phyloP scores from a whole-genome alignment of 2,113 vertebrate species.

The Synchiropus splendidus region DNA sequence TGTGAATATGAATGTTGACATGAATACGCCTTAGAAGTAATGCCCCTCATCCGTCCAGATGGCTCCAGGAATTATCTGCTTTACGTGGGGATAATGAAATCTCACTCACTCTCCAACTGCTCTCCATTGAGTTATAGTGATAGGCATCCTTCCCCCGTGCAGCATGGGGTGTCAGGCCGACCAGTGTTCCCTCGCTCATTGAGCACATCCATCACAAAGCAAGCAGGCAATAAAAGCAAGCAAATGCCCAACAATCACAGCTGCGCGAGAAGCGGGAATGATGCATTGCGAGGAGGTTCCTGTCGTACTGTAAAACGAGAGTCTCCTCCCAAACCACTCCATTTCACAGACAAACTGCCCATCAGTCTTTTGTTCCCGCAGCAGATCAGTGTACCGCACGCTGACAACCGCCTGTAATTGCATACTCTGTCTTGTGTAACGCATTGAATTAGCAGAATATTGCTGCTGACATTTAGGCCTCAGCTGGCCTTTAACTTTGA shows the following conservation, averaged over 20 bases:
- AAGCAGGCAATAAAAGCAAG: conserved; percentile 39
- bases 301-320: conserved; percentile 12
- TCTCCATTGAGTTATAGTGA: conserved; percentile 53
- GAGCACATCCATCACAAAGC: conserved; percentile 45
- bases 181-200: conserved; percentile 18
- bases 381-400: conserved; percentile 2
- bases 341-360: conserved; percentile 24
- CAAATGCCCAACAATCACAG: conserved; percentile 35
- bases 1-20: conserved; percentile 20
- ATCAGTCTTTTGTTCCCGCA: conserved; percentile 10
- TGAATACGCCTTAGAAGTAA: conserved; percentile 28
- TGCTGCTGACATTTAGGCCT: conserved; percentile 1
- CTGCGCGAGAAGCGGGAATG: conserved; percentile 20
- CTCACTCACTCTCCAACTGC: conserved; percentile 46
- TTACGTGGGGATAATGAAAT: conserved; percentile 52
- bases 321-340: conserved; percentile 6
- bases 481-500: no score
- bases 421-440: conserved; percentile 19
- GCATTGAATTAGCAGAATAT: conserved; percentile 6
- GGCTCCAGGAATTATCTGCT: conserved; percentile 39
- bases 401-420: conserved; percentile 15
- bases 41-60: conserved; percentile 38
- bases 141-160: conserved; percentile 39
- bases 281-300: conserved; percentile 7
- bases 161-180: conserved; percentile 31